A percentile compares a stretch with the other conserved stretches of the same genome.
These are phyloP conservation scores for Papio anubis DNA, from an alignment of 2,113 vertebrate genomes.

Conservation along the genomic window DNA sequence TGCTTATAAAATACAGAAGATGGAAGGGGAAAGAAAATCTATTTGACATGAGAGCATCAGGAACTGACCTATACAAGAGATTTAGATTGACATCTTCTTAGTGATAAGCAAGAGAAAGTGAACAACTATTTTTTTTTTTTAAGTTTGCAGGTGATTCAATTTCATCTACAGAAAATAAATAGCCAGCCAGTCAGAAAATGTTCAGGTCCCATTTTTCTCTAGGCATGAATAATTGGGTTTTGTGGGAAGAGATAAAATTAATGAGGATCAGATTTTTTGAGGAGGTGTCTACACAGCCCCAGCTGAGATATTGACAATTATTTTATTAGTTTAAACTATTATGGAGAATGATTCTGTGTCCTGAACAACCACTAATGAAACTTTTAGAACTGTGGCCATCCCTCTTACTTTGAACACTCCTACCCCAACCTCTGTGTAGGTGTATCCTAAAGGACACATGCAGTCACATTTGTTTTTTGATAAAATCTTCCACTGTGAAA, in stretches of 20 bases:
- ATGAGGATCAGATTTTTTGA: background rate
- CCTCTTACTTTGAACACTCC: background rate
- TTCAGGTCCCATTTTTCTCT: conserved; percentile 67
- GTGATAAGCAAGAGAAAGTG: conserved; percentile 78
- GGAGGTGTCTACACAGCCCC: background rate
- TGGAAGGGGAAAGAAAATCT: background rate
- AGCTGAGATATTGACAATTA: background rate
- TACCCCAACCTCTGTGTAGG: too few relatives aligned
- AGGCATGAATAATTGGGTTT: background rate
- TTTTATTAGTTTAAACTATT: background rate
- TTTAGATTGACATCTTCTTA: conserved; percentile 45
- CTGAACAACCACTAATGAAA: background rate
- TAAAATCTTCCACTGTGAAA: background rate
- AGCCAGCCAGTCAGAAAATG: conserved; percentile 68
- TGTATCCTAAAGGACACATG: too few relatives aligned
- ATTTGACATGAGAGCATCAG: background rate
- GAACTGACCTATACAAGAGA: background rate
- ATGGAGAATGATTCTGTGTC: background rate
- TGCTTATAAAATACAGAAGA: conserved; percentile 33
- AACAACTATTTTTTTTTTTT: conserved; percentile 62
- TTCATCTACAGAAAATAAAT: conserved; percentile 80
- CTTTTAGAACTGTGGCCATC: background rate
- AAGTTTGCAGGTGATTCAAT: conserved; percentile 80
- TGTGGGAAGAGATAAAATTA: conserved; percentile 10
- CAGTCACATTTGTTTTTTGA: background rate